Base-by-base conservation (phyloP, 53 echinoderm and acorn worm genomes). In the Patiria pectinifera region DNA sequence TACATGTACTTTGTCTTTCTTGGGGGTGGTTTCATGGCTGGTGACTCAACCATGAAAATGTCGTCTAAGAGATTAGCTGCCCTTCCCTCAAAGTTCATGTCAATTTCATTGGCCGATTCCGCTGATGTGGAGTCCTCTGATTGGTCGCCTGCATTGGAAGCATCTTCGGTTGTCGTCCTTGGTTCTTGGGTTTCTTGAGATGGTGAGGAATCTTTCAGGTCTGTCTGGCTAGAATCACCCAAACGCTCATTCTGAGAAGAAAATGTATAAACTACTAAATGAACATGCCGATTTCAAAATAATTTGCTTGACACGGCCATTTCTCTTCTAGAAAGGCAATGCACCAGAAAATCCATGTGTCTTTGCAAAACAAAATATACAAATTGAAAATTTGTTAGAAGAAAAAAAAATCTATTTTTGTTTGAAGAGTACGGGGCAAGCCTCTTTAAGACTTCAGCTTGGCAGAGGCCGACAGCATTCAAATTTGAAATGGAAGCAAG, bases 21-120 rank as follows among this genome's bases (percentile, higher is more conserved):
- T 63, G 90, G 81, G 1, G 90, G 90, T 24, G 90, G 81, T 48
- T 80, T 90, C 16, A 90, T 45, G 4, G 4, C 80, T 47, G 80
- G 59, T 3, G 90, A 66, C 13, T 45, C 19, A 22, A 23, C 24
- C 46, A 60, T 44, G 49, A 90, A 90, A 21, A 69, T 80, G 69
- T 90, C 80, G 45, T 90, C 81, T n/a, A 90, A 45, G 14, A 80
- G 15, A 0, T 66, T 35, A 11, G 77, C 80, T 80, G 10, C 58
- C 48, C 74, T 71, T 75, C 24, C 49, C 15, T n/a, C 49, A 69
- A 11, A 21, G 24, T 13, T 58, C 15, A 12, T 44, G 23, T 16
- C 49, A 15, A 22, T 77, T 23, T 59, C 77, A 77, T 25, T 60
- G 12, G 26, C 14, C 24, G 58, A 12, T 59, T 74, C 4, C 2